Base-by-base conservation (phyloP, 2,797 vertebrate species). In the Synanceia verrucosa region DNA sequence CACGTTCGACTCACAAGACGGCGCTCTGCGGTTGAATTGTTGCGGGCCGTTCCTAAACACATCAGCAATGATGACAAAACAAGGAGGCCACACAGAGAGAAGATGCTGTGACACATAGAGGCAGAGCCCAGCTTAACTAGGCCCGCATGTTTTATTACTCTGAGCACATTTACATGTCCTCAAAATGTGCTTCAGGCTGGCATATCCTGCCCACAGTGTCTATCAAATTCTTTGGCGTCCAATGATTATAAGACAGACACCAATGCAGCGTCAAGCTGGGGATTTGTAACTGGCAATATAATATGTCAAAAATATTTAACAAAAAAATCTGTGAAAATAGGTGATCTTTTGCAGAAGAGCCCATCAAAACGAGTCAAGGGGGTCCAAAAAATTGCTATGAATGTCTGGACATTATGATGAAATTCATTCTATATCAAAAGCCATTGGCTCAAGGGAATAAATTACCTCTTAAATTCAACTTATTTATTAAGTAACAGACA, bases 41-140 rank as follows among this genome's bases (percentile, higher is more conserved):
- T 89, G 86, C 84, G 65, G 88, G 90, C 74, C 79, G 86, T 89
- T 89, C 90, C 90, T 91, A 94, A 94, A 94, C 92, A 94, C 87
- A 89, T 89, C 81, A 81, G 84, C 89, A 91, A 82, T 87, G 83
- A 93, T 93, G 90, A 94, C 90, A 93, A 93, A 93, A 93, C 91
- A 92, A 81, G 79, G 65, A 86, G 91, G 90, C 91, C 93, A 94
- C 93, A 93, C 93, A 95, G 91, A 46, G 86, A 85, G 90, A 84
- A 64, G 84, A 69, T 82, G 86, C 86, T 79, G 86, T 53, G 76
- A 89, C 85, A 85, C 77, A 82, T 69, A 76, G 65, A 87, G 73
- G 63, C 65, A 82, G 70, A 81, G 83, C 76, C 78, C 66, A 81
- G 76, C 80, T 73, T 46, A 81, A 62, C 62, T 43, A 48, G 52